Conservation (phyloP, 1,140 invertebrate species). For the Bombus confusus region DNA sequence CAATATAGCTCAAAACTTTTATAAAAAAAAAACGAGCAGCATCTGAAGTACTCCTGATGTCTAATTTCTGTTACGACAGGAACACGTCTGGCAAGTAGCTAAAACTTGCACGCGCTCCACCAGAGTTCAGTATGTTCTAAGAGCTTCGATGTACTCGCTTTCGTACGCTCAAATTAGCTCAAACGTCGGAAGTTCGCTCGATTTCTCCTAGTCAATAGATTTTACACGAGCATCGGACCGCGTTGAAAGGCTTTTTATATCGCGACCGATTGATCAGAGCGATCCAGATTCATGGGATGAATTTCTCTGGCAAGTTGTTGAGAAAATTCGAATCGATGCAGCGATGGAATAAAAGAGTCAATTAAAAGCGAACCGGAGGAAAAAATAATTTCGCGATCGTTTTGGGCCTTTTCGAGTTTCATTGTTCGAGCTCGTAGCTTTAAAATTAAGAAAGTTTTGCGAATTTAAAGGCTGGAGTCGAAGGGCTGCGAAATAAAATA, state of each 20-base stretch:
- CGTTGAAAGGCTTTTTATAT: not conserved
- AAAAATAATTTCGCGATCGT: not conserved
- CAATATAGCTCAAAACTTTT: too few relatives aligned
- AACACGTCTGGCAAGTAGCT: not conserved
- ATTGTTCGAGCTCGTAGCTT: not conserved
- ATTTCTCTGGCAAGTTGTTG: not conserved
- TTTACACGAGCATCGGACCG: not conserved
- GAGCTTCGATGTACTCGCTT: not conserved
- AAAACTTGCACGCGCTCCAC: not conserved
- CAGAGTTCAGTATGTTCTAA: not conserved
- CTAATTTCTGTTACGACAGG: conserved; percentile 11
- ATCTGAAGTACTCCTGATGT: not conserved
- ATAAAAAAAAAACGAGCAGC: too few relatives aligned
- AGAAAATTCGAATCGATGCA: not conserved
- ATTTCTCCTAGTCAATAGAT: conserved; percentile 12
- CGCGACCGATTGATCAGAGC: not conserved
- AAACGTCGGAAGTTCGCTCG: not conserved
- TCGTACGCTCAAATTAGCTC: conserved; percentile 11
- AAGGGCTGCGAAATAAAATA: not conserved
- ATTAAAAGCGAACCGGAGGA: not conserved
- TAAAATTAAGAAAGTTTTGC: not conserved
- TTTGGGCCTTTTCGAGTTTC: too few relatives aligned
- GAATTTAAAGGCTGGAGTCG: not conserved
- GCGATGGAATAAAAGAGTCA: not conserved
- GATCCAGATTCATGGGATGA: not conserved